Conservation (phyloP, 2,888 invertebrate genomes). For the Brachylomia viminalis region DNA sequence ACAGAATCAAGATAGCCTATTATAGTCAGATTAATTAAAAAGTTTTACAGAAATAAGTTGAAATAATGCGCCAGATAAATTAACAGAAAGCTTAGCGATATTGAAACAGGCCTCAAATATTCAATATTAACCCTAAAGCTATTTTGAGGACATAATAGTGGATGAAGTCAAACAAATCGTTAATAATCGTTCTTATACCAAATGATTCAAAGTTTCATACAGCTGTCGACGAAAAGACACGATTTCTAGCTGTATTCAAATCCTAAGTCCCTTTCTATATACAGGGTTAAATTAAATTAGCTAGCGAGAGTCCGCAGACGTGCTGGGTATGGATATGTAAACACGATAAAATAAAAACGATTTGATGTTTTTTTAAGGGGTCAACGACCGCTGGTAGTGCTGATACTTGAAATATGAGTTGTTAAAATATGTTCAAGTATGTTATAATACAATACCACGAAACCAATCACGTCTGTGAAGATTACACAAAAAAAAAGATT, state of each 20-base stretch:
- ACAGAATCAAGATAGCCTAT: not conserved
- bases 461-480: too few species aligned
- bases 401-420: too few species aligned
- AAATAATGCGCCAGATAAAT: not conserved
- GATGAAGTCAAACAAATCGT: not conserved
- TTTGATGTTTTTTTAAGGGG: too few species aligned
- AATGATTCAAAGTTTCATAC: not conserved
- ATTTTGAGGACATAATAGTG: not conserved
- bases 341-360: too few species aligned
- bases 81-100: not conserved
- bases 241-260: not conserved
- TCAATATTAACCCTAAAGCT: not conserved
- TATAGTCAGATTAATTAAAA: not conserved
- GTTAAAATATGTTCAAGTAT: too few species aligned
- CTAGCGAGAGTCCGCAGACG: too few species aligned
- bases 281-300: too few species aligned
- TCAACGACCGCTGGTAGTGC: too few species aligned
- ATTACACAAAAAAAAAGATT: too few species aligned
- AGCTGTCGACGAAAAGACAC: not conserved
- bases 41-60: not conserved
- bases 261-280: not conserved
- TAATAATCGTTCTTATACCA: not conserved
- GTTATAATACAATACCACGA: too few species aligned
- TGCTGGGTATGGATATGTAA: too few species aligned
- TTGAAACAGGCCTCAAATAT: not conserved